Evolutionary conservation across 2,113 vertebrate species (phyloP).

Genomic region (Siphamia tubifer): DNA sequence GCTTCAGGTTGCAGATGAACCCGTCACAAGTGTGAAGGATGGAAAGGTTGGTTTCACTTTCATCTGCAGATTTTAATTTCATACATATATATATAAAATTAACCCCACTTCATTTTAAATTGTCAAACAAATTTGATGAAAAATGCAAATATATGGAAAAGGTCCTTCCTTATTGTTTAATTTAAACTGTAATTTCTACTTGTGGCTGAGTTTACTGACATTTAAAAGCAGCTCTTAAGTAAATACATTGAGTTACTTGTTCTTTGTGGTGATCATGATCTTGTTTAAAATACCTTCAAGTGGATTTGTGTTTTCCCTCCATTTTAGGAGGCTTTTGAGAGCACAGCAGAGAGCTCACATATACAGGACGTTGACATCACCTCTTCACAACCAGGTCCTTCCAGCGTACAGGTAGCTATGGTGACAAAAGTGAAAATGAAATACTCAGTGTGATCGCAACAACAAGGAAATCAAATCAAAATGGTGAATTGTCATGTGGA

Average conservation of each 20-base stretch:
- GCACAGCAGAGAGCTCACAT: slow-evolving; percentile 4
- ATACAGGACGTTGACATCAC: background rate
- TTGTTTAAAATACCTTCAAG: background rate
- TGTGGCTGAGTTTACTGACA: no score
- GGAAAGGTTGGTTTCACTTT: slow-evolving; percentile 35
- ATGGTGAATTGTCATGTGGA: background rate
- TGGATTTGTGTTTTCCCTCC: background rate
- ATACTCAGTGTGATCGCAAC: background rate
- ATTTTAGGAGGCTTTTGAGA: slow-evolving; percentile 49
- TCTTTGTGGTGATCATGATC: no score
- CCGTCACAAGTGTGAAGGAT: background rate
- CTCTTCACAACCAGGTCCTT: slow-evolving; percentile 1
- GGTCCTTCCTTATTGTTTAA: no score
- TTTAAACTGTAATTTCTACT: no score
- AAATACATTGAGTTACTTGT: no score
- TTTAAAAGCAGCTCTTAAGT: background rate
- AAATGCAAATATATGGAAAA: no score
- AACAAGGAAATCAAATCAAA: no score
- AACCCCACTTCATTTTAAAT: background rate
- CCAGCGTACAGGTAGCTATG: slow-evolving; percentile 33
- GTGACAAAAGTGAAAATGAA: background rate
- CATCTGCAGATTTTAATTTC: background rate
- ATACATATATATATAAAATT: no score
- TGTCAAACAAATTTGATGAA: background rate
- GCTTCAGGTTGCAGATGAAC: background rate